Conservation (phyloP, 2,888 invertebrate genomes). For the Apamea anceps region DNA sequence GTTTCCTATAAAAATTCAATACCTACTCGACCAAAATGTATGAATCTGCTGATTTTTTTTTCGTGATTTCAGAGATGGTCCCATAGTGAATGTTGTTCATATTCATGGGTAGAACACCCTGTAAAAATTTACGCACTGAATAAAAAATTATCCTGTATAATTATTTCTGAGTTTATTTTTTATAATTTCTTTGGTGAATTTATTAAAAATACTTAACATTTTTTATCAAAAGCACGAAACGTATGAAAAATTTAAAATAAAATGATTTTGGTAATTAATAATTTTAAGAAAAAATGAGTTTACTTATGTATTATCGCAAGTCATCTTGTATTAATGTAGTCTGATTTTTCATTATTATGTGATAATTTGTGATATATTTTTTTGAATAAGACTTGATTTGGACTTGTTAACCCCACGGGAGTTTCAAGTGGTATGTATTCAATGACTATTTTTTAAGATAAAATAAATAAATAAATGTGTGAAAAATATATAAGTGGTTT, state of each 20-base stretch:
- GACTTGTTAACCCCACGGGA: constrained; percentile 63
- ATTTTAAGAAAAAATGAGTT: neutral
- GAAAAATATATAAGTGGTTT: constrained; percentile 45
- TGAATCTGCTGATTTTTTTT: too few species aligned
- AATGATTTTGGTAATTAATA: neutral
- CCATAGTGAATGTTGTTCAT: too few species aligned
- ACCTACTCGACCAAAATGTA: too few species aligned
- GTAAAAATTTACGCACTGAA: too few species aligned
- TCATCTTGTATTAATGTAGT: constrained; percentile 69
- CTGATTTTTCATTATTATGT: constrained; percentile 80
- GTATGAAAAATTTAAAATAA: neutral
- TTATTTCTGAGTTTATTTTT: neutral
- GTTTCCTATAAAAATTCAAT: too few species aligned
- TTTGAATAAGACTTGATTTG: constrained; percentile 71
- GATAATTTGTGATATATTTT: constrained; percentile 83
- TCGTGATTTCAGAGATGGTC: too few species aligned
- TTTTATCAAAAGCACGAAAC: neutral
- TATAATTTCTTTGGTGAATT: neutral
- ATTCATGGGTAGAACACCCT: too few species aligned
- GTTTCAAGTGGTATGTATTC: constrained; percentile 63
- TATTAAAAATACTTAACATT: neutral
- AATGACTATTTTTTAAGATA: constrained; percentile 64
- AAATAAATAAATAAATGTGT: constrained; percentile 67
- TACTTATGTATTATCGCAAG: constrained; percentile 39
- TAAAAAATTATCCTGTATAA: too few species aligned